These are phyloP conservation scores for Myoxocephalus aenaeus DNA, from an alignment of 2,797 vertebrate species.

Conservation along the genomic window DNA sequence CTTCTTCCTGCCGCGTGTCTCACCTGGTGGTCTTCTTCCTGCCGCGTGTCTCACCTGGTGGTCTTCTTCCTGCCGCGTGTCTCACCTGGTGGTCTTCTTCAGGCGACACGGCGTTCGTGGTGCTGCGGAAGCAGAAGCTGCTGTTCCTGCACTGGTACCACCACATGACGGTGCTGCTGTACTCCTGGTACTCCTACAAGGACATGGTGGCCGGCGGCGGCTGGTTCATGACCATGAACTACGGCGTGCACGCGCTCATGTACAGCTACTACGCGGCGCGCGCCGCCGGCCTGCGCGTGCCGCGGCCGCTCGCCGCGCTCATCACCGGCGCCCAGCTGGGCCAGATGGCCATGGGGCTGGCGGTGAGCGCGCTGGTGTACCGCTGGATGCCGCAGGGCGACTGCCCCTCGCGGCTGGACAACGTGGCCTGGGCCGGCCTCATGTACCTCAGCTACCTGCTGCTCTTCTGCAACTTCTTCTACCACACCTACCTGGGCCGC, in stretches of 20 bases:
- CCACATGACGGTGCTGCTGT: constrained; percentile 98
- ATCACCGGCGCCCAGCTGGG: constrained; percentile 87
- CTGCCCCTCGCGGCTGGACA: constrained; percentile 74
- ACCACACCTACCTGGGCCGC: constrained; percentile 80
- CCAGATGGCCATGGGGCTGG: constrained; percentile 86
- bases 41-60: no score
- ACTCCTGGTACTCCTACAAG: constrained; percentile 99
- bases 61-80: no score
- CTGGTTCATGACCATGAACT: constrained; percentile 99
- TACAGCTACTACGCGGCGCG: constrained; percentile 97
- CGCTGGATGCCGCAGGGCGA: constrained; percentile 79
- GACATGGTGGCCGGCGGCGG: constrained; percentile 99
- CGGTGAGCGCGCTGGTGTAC: constrained; percentile 76
- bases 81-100: no score
- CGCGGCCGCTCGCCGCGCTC: constrained; percentile 77
- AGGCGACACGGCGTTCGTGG: constrained; percentile 69
- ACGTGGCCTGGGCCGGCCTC: constrained; percentile 79
- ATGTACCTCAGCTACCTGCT: constrained; percentile 89
- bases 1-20: no score
- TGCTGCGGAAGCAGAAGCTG: constrained; percentile 98
- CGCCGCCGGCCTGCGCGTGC: constrained; percentile 86
- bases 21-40: no score
- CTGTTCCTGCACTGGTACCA: constrained; percentile 99
- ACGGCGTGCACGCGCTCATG: constrained; percentile 97
- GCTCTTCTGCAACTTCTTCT: constrained; percentile 88